phyloP scores from a whole-genome alignment of 2,888 invertebrate genomes.

The Pollenia labialis region DNA sequence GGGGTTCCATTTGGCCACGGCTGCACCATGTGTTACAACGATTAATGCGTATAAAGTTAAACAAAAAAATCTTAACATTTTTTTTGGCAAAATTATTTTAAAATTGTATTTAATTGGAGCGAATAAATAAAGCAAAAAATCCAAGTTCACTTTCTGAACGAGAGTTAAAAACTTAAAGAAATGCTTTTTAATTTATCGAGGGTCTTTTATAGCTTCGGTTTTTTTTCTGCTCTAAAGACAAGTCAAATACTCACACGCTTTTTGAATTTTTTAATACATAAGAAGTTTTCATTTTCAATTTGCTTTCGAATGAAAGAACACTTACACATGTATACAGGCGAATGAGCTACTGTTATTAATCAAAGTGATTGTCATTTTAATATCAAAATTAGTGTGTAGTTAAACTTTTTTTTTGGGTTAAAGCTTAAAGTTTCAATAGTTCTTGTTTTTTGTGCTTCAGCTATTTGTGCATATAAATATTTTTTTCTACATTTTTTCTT shows the following conservation, averaged over 20 bases:
- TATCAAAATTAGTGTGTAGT: constrained; percentile 33
- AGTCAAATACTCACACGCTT: constrained; percentile 56
- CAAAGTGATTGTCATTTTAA: constrained; percentile 60
- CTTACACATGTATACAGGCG: constrained; percentile 11
- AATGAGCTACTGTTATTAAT: constrained; percentile 57
- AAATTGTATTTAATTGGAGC: not conserved
- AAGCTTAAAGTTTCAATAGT: constrained; percentile 33
- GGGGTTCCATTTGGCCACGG: constrained; percentile 74
- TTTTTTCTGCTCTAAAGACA: constrained; percentile 7
- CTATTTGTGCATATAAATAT: not conserved
- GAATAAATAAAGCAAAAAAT: constrained; percentile 8
- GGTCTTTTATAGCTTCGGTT: constrained; percentile 76
- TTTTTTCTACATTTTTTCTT: not conserved
- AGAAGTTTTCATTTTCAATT: constrained; percentile 72
- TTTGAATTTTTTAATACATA: constrained; percentile 64
- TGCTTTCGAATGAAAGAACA: constrained; percentile 67
- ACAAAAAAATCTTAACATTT: constrained; percentile 42
- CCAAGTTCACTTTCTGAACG: constrained; percentile 61
- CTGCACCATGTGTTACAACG: not conserved
- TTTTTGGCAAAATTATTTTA: not conserved
- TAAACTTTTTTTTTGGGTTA: not conserved
- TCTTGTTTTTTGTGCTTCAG: not conserved
- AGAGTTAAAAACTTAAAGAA: constrained; percentile 75
- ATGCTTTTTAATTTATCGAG: constrained; percentile 71
- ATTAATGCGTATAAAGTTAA: constrained; percentile 9